Evolutionary conservation across 2,888 invertebrate species (phyloP), one percentile per base, ranked within the genome.

Genomic region (Cantharis nigra): DNA sequence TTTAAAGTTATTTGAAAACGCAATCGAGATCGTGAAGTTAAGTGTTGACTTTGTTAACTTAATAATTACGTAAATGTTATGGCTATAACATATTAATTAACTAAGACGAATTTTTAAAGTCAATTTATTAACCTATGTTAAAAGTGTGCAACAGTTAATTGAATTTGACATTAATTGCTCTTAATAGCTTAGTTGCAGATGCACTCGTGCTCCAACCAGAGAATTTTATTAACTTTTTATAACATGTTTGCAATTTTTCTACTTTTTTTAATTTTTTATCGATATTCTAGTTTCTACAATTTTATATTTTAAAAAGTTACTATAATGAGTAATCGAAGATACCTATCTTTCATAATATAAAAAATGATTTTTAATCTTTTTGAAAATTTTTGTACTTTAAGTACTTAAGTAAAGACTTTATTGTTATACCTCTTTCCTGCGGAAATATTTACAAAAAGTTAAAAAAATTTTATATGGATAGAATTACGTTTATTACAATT

Each of bases 1-100:
- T 74, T 74, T 74, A 74, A 62, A 62, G 63, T 74, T 18, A 23
- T 70, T 67, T 69, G 11, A 64, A 49, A 18, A 23, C 63, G 72
- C 30, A 67, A 67, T 67, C 65, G 26, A 67, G 23, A 67, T 67
- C 20, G 65, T 67, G 65, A 23, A 67, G 49, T 49, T 26, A 23
- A 67, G 65, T 67, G 65, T 67, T 26, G 20, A 64, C n/a, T 70
- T 62, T 49, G 16, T 62, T 67, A 67, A 67, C 65, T 26, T 23
- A 67, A 67, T 67, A 67, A 67, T 67, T 67, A 67, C 26, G 9
- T 67, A 18, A 67, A 23, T 20, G 26, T 26, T n/a, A 67, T 26
- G n/a, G 49, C 49, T 49, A 49, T n/a, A 49, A 49, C n/a, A 49
- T 49, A 49, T 49, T 49, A 49, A 49, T 49, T 49, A 49, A 49